Evolutionary conservation across 2,888 invertebrate genomes (phyloP), one percentile per base, ranked within the genome.

Genomic region (Drosophila atripex): DNA sequence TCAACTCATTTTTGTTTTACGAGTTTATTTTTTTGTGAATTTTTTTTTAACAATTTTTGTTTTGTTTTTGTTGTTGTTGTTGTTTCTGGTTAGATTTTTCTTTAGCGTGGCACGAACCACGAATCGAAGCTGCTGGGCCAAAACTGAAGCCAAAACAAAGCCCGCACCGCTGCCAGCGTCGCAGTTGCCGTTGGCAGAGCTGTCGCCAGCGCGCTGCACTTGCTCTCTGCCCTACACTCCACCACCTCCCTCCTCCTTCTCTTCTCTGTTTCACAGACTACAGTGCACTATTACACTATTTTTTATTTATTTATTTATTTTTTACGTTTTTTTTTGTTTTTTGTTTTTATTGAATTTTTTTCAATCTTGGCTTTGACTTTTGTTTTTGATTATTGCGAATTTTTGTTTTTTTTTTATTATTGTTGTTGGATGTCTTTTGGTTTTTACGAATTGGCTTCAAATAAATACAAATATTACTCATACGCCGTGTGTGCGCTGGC

Each of bases 41-140:
- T 32, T 6, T 35, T 35, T 32, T 14, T 1, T 12, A 32, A 32
- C 6, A n/a, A 32, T 12, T 39, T 41, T 14, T 25, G 43, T 16
- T 14, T 7, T 25, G 11, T 45, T 35, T 12, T 12, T 46, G 11
- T n/a, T 8, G 8, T 45, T 35, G 12, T 12, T 46, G n/a, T n/a
- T 8, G 8, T 18, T 51, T 30, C 56, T 35, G 21, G 21, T 23
- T 51, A 25, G 30, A 30, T n/a, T 28, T 53, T 53, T 54, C 46
- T 52, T 32, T 57, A 57, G 71, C 76, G 82, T 68, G 80, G 79
- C 58, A 46, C 75, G 57, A 82, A 75, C 68, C 75, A 73, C 50
- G 73, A 71, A 61, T 63, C 69, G 66, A 56, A 76, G 82, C 82
- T 69, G 58, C 59, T 53, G 69, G 69, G 58, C 64, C 76, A 61